Evolutionary conservation across 2,888 invertebrate genomes (phyloP).

Genomic region (Dolomedes plantarius): DNA sequence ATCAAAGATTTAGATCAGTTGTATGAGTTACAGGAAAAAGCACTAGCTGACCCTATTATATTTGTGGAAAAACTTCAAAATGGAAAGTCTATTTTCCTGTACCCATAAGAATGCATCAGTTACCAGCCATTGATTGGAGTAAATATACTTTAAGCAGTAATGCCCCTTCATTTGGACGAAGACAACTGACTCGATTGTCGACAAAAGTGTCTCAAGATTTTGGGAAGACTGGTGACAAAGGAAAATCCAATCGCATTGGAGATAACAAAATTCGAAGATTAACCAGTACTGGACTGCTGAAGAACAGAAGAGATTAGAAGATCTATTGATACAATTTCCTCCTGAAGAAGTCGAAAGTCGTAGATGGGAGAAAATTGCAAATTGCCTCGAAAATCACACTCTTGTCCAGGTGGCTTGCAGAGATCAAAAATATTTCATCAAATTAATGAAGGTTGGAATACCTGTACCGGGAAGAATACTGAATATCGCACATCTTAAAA

Average conservation of each 20-base stretch:
- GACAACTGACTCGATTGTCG: conserved; percentile 55
- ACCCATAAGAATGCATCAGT: conserved; percentile 80
- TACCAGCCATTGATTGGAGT: conserved; percentile 81
- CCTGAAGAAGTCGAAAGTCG: conserved; percentile 90
- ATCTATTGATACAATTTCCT: conserved; percentile 88
- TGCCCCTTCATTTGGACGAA: conserved; percentile 36
- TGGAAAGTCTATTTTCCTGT: conserved; percentile 82
- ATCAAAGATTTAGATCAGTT: conserved; percentile 83
- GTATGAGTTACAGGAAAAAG: conserved; percentile 82
- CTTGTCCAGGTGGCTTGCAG: conserved; percentile 91
- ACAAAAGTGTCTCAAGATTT: conserved; percentile 40
- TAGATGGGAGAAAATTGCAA: conserved; percentile 91
- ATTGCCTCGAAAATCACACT: conserved; percentile 89
- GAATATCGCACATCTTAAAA: conserved; percentile 73
- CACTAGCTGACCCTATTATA: conserved; percentile 83
- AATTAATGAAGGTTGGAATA: conserved; percentile 88
- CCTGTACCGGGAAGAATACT: conserved; percentile 83
- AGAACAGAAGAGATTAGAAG: conserved; percentile 90
- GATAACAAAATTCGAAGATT: conserved; percentile 81
- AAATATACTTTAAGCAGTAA: conserved; percentile 79
- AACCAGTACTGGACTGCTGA: conserved; percentile 92
- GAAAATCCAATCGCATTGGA: conserved; percentile 10
- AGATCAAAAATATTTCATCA: conserved; percentile 93
- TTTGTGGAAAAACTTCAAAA: conserved; percentile 85
- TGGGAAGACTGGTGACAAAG: conserved; percentile 27